Base-by-base conservation (phyloP, 1,140 invertebrate genomes). In the Tetragnatha versicolor region DNA sequence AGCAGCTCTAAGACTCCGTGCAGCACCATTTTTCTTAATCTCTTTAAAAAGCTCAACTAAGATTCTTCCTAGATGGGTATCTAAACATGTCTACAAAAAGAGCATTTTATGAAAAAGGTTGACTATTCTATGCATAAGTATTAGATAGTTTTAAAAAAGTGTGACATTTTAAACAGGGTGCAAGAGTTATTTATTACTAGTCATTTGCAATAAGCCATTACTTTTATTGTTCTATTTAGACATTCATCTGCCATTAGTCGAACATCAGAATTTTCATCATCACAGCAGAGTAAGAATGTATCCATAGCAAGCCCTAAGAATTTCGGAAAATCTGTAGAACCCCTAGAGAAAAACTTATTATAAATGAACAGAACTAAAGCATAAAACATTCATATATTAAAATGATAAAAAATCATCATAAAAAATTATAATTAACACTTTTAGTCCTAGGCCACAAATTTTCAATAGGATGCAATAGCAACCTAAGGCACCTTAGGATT, bases 1-100 rank as follows among this genome's bases (percentile, higher is more conserved):
- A 47, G 93, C 92, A 63, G 91, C 91, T 82, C 91, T 87, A 25
- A 94, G 84, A 39, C 90, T 90, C 72, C 91, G 88, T 4, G 87
- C 88, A 63, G 90, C 85, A 17, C 91, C 91, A 85, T 93, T 93
- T 82, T 91, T 91, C 83, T 93, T 93, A 35, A 94, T 92, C 85
- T 93, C 92, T 82, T 92, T 91, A 83, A 92, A 93, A n/a, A 94
- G 85, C 84, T 93, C 92, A 81, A 93, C 89, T 82, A 92, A 90
- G 61, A 94, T 87, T 82, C 92, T 90, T 20, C 90, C 88, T 12
- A 92, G 87, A 84, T 92, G 90, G 31, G 88, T 89, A 68, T 91
- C 90, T 37, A 89, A 83, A 79, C 91, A 85, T 27, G 88, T 87
- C 90, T 91, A 79, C 45, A 80, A 82, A 37, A 25, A 39, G 27